Conservation (phyloP, 1,140 invertebrate genomes). For the Cotesia typhae region DNA sequence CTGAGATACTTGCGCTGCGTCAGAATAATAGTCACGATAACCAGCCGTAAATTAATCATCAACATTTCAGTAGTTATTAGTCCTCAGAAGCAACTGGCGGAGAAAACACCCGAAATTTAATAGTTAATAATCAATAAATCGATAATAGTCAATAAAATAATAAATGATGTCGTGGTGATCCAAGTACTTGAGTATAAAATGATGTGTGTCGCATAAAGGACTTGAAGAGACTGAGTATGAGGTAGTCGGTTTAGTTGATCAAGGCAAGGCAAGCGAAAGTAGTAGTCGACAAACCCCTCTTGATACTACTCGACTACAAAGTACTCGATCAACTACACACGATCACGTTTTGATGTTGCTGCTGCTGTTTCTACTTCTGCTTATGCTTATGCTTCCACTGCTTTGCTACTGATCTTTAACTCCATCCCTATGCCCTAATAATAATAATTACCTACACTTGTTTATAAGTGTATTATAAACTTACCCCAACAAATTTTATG, state of each 20-base stretch:
- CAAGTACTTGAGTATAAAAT: constrained; percentile 55
- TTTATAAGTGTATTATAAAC: too few species aligned
- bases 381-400: too few species aligned
- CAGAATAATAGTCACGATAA: constrained; percentile 22
- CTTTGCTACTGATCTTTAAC: too few species aligned
- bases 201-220: constrained; percentile 11
- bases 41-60: constrained; percentile 17
- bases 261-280: constrained; percentile 29
- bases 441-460: too few species aligned
- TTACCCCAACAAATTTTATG: too few species aligned
- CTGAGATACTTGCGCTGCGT: constrained; percentile 32
- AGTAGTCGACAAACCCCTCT: constrained; percentile 38
- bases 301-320: constrained; percentile 2
- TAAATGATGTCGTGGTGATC: neutral
- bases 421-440: too few species aligned
- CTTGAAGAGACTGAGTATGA: constrained; percentile 37
- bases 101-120: too few species aligned
- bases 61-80: neutral
- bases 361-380: too few species aligned
- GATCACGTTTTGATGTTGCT: constrained; percentile 23
- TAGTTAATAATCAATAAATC: neutral
- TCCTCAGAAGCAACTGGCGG: neutral
- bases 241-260: constrained; percentile 12
- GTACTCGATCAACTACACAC: constrained; percentile 12
- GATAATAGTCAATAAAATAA: neutral